A percentile compares a stretch with the other conserved stretches of the same genome.
phyloP scores from a whole-genome alignment of 2,797 vertebrate genomes.

The Cossypha caffra region DNA sequence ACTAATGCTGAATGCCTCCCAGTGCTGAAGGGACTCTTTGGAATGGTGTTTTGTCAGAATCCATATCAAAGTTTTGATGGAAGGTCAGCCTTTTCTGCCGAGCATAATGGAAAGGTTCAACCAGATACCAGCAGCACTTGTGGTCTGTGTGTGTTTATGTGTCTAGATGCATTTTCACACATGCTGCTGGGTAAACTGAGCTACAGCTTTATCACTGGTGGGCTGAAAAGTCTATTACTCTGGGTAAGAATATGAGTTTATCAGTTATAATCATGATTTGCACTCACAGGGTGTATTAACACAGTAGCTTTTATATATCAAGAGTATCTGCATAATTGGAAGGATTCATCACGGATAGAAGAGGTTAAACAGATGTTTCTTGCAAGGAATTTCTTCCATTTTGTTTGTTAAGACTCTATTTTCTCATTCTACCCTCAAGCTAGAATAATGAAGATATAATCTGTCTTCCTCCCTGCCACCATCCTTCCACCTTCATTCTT shows the following conservation, averaged over 20 bases:
- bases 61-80: background rate
- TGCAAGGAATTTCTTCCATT: background rate
- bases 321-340: background rate
- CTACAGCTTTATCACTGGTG: background rate
- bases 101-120: fast-evolving
- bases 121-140: background rate
- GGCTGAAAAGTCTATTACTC: background rate
- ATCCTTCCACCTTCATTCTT: background rate
- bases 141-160: background rate
- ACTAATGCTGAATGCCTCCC: background rate
- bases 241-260: background rate
- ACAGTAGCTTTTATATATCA: background rate
- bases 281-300: background rate
- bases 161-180: background rate
- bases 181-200: background rate
- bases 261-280: background rate
- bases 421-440: background rate
- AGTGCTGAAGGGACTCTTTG: background rate
- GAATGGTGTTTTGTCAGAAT: background rate
- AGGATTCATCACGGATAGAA: background rate
- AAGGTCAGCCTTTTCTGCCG: background rate
- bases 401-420: background rate
- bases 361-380: background rate
- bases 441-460: background rate
- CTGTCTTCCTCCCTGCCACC: background rate